Percentiles rank a stretch among this genome's conserved stretches.
Evolutionary conservation across 64 coral and sea anemone species (phyloP).

Genomic region (Dendrophyllia cribrosa): DNA sequence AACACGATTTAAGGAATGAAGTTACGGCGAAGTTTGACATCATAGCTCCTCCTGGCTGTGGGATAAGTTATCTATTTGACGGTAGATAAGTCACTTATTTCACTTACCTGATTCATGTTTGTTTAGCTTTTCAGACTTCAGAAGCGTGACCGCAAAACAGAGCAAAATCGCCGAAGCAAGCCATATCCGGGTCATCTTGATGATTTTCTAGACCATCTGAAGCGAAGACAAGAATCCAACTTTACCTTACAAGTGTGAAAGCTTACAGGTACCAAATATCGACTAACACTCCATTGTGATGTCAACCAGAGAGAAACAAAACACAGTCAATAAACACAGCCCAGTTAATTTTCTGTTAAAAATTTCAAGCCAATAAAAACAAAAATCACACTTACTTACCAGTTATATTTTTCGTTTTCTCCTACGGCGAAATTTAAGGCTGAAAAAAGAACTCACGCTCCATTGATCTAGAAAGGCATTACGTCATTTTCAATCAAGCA

Average conservation of each 20-base stretch:
- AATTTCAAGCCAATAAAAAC: background rate
- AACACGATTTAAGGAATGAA: too few species aligned
- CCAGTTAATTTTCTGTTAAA: background rate
- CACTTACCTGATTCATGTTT: constrained; percentile 21
- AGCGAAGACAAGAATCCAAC: constrained; percentile 4
- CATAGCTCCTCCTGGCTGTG: background rate
- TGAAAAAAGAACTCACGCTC: background rate
- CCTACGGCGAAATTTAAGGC: background rate
- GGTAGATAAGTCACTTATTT: background rate
- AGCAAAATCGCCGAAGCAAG: constrained; percentile 57
- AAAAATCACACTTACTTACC: constrained; percentile 7
- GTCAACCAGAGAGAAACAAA: background rate
- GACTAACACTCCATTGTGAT: background rate
- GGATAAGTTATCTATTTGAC: background rate
- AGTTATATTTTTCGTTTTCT: background rate
- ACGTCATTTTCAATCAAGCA: background rate
- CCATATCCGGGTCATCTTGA: constrained; percentile 40
- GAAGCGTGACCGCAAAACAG: constrained; percentile 28
- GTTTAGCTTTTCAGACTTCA: constrained; percentile 41
- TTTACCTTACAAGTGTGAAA: background rate
- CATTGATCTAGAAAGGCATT: constrained; percentile 4
- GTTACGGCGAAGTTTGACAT: too few species aligned
- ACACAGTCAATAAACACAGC: background rate
- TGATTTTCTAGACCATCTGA: constrained; percentile 15
- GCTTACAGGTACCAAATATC: constrained; percentile 23